Conservation (phyloP, 2,888 invertebrate genomes). For the Cosmopolites sordidus region DNA sequence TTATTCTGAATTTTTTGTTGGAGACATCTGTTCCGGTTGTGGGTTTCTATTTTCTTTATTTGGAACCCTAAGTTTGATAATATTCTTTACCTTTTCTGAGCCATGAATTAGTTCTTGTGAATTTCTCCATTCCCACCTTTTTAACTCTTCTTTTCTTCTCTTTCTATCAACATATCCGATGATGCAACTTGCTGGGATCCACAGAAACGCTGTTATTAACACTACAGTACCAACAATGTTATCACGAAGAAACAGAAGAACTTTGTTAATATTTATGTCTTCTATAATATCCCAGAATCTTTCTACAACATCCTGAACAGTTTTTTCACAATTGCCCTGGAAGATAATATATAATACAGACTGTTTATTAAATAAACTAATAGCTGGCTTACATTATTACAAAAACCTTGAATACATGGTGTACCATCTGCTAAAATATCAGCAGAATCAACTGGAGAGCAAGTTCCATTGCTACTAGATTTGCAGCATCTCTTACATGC, state of each 20-base stretch:
- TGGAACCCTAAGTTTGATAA: slow-evolving; percentile 59
- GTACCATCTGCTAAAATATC: slow-evolving; percentile 91
- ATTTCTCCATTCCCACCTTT: slow-evolving; percentile 67
- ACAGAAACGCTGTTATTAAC: slow-evolving; percentile 82
- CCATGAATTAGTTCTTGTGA: slow-evolving; percentile 70
- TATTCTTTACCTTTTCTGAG: slow-evolving; percentile 61
- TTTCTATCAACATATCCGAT: slow-evolving; percentile 80
- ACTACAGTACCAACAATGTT: slow-evolving; percentile 93
- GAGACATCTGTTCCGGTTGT: slow-evolving; percentile 15
- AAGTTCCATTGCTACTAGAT: slow-evolving; percentile 85
- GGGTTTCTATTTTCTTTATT: slow-evolving; percentile 23
- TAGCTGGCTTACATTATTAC: slow-evolving; percentile 68
- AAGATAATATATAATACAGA: slow-evolving; percentile 25
- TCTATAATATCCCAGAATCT: slow-evolving; percentile 97
- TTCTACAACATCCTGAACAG: slow-evolving; percentile 91
- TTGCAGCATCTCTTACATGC: slow-evolving; percentile 94
- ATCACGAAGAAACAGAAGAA: slow-evolving; percentile 81
- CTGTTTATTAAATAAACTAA: neutral
- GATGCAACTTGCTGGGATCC: slow-evolving; percentile 91
- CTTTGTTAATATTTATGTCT: slow-evolving; percentile 91
- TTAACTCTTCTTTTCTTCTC: slow-evolving; percentile 65
- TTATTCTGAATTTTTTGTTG: slow-evolving; percentile 18
- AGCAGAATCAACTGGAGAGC: slow-evolving; percentile 82
- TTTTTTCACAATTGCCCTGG: slow-evolving; percentile 90
- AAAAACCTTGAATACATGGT: slow-evolving; percentile 95